These are phyloP conservation scores for Lumbricus terrestris DNA, from an alignment of 2,888 invertebrate genomes.

Conservation along the genomic window DNA sequence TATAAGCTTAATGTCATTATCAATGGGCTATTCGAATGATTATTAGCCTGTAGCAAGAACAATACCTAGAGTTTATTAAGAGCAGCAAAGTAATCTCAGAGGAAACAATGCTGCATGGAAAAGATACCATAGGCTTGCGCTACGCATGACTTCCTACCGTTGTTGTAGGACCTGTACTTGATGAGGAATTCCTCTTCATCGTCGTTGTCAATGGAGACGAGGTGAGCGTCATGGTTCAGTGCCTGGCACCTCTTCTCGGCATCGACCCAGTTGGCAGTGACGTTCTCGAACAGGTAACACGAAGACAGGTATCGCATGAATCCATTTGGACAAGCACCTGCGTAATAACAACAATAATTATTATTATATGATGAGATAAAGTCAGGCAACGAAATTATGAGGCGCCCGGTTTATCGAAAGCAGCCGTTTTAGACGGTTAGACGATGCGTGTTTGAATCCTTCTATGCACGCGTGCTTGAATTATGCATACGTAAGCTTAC, in stretches of 20 bases:
- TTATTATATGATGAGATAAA: neutral
- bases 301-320: conserved; percentile 33
- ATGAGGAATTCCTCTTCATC: conserved; percentile 34
- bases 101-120: neutral
- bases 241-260: conserved; percentile 36
- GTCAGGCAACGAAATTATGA: neutral
- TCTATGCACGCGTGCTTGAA: too few relatives aligned
- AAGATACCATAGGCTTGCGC: neutral
- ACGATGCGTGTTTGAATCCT: too few relatives aligned
- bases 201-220: conserved; percentile 34
- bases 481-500: too few relatives aligned
- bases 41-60: too few relatives aligned
- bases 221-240: conserved; percentile 32
- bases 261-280: conserved; percentile 34
- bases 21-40: too few relatives aligned
- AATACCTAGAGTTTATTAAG: neutral
- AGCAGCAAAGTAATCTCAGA: neutral
- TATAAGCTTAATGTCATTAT: too few relatives aligned
- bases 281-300: conserved; percentile 34
- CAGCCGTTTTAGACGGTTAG: too few relatives aligned
- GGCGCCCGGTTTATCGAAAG: neutral
- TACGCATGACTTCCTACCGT: conserved; percentile 26
- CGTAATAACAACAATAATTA: neutral
- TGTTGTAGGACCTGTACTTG: conserved; percentile 31
- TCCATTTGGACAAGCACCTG: conserved; percentile 27